phyloP scores from a whole-genome alignment of 2,113 vertebrate genomes.

The Malaclemys terrapin region DNA sequence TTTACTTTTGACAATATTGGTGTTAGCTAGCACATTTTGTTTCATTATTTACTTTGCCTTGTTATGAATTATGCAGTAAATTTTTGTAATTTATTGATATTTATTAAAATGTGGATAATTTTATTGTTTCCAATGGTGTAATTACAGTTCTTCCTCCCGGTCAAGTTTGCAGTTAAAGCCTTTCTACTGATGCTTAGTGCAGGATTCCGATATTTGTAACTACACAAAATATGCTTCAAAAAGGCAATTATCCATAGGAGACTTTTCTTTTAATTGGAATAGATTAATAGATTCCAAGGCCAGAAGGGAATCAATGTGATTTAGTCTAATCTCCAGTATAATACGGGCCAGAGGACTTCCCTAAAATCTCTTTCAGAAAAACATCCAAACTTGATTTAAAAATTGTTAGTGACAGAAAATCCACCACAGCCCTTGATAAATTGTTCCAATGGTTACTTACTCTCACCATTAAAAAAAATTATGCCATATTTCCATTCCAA shows the following conservation, averaged over 20 bases:
- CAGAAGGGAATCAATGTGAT: not conserved
- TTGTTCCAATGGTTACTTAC: not conserved
- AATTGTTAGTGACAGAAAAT: not conserved
- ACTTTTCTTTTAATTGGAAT: not conserved
- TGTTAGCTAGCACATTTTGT: not conserved
- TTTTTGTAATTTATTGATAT: slow-evolving; percentile 33
- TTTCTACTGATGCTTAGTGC: not conserved
- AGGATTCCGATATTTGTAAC: not conserved
- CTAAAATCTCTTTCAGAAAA: not conserved
- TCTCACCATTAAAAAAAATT: not conserved
- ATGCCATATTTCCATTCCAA: not conserved
- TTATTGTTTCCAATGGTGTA: not conserved
- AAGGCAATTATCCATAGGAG: not conserved
- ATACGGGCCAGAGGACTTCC: not conserved
- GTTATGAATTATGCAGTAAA: not conserved
- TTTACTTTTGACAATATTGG: not conserved
- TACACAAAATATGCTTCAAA: not conserved
- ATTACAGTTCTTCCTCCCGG: not conserved
- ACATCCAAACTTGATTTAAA: not conserved
- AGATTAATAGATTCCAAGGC: not conserved
- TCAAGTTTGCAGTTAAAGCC: not conserved
- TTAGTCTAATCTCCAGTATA: not conserved
- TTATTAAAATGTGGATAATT: not conserved
- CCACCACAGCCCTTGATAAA: not conserved
- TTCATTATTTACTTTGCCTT: not conserved